Conservation (phyloP, 2,797 vertebrate species). For the Cirrhinus molitorella region DNA sequence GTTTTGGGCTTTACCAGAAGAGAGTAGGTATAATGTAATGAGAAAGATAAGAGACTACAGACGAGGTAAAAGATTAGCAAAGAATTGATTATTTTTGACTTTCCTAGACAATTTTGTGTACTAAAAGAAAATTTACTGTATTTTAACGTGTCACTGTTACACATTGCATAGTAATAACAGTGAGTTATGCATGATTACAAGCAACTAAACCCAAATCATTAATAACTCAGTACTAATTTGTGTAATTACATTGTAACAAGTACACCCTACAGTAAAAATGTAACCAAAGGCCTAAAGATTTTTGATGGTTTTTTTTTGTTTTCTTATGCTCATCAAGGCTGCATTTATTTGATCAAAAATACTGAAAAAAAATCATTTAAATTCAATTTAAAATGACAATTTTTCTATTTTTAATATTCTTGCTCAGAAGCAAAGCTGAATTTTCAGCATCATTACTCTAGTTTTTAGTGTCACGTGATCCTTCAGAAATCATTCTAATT, state of each 20-base stretch:
- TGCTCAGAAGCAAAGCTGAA: too few species aligned
- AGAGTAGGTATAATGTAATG: constrained; percentile 67
- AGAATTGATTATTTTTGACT: background rate
- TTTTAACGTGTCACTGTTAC: background rate
- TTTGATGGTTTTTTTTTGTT: too few species aligned
- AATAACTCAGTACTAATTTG: background rate
- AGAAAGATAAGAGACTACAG: constrained; percentile 50
- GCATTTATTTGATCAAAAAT: too few species aligned
- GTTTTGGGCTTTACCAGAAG: constrained; percentile 47
- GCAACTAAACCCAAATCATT: background rate
- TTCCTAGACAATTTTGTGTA: background rate
- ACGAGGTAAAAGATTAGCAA: constrained; percentile 16
- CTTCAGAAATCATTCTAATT: too few species aligned
- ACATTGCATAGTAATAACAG: background rate
- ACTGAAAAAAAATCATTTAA: too few species aligned
- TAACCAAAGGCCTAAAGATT: background rate
- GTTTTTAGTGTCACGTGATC: too few species aligned
- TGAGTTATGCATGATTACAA: background rate
- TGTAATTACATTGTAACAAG: background rate
- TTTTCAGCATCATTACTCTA: too few species aligned
- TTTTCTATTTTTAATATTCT: too few species aligned
- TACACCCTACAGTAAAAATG: background rate
- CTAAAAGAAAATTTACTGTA: background rate
- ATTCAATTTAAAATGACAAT: too few species aligned
- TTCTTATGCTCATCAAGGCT: too few species aligned